phyloP scores from a whole-genome alignment of 2,888 invertebrate species.

The Cephus pygmeus region DNA sequence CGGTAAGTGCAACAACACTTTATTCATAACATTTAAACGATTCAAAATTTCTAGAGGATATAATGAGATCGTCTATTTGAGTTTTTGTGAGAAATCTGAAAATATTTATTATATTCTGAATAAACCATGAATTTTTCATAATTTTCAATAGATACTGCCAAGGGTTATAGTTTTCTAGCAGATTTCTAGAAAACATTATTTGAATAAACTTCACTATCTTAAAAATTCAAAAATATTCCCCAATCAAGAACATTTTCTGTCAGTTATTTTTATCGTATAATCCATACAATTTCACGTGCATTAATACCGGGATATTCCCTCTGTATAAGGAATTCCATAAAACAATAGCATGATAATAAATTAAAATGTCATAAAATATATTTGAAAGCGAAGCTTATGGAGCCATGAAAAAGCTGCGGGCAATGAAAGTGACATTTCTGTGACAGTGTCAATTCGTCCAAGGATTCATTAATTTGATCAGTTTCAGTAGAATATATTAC shows the following conservation, averaged over 20 bases:
- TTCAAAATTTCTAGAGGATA: neutral
- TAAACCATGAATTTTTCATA: too few relatives aligned
- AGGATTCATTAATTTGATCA: neutral
- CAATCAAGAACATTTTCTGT: too few relatives aligned
- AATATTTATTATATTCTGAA: too few relatives aligned
- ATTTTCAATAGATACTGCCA: too few relatives aligned
- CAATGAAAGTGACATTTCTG: neutral
- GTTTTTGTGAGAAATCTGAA: neutral
- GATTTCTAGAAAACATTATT: too few relatives aligned
- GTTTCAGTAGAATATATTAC: neutral
- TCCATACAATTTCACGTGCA: neutral
- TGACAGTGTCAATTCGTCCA: neutral
- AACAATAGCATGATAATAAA: neutral
- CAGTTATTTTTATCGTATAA: too few relatives aligned
- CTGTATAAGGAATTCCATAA: neutral
- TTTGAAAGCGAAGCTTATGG: neutral
- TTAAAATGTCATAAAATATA: neutral
- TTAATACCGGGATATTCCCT: neutral
- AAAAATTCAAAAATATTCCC: too few relatives aligned
- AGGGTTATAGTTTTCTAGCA: too few relatives aligned
- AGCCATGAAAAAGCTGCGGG: neutral
- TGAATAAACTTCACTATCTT: too few relatives aligned
- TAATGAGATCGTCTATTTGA: neutral
- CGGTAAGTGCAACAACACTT: slow-evolving; percentile 70
- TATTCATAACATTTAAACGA: neutral